These are phyloP conservation scores for Mastacembelus armatus DNA, from an alignment of 2,797 vertebrate genomes.

Conservation along the genomic window DNA sequence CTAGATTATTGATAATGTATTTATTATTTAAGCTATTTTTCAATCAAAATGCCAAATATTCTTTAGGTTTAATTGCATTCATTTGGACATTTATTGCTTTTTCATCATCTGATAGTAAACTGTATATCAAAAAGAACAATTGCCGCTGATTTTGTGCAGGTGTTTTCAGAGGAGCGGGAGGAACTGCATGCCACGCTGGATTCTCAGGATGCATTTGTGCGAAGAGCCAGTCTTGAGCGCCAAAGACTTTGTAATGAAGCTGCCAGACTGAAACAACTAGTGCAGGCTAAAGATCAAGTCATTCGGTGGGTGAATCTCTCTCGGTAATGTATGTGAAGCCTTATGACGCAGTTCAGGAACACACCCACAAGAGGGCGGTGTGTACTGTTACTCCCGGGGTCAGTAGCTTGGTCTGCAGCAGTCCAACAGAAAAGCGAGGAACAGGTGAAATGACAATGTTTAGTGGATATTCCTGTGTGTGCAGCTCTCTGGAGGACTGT, in stretches of 20 bases:
- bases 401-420: not conserved
- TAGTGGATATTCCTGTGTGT: not conserved
- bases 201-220: conserved; percentile 84
- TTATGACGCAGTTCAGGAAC: conserved; percentile 12
- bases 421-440: not conserved
- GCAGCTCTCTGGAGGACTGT: conserved; percentile 86
- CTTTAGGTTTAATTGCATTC: no score
- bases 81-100: no score
- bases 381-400: not conserved
- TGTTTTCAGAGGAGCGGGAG: conserved; percentile 84
- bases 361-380: conserved; percentile 38
- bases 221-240: conserved; percentile 78
- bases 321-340: not conserved
- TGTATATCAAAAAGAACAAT: no score
- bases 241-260: conserved; percentile 85
- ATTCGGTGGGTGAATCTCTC: conserved; percentile 78
- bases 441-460: not conserved
- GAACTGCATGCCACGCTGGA: conserved; percentile 83
- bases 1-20: not conserved
- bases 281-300: conserved; percentile 83
- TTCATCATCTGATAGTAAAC: conserved; percentile 6
- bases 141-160: conserved; percentile 64
- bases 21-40: no score
- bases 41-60: no score
- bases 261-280: conserved; percentile 74